phyloP scores from a whole-genome alignment of 37 sponge, comb jelly and placozoan genomes.

The Axinella damicornis region DNA sequence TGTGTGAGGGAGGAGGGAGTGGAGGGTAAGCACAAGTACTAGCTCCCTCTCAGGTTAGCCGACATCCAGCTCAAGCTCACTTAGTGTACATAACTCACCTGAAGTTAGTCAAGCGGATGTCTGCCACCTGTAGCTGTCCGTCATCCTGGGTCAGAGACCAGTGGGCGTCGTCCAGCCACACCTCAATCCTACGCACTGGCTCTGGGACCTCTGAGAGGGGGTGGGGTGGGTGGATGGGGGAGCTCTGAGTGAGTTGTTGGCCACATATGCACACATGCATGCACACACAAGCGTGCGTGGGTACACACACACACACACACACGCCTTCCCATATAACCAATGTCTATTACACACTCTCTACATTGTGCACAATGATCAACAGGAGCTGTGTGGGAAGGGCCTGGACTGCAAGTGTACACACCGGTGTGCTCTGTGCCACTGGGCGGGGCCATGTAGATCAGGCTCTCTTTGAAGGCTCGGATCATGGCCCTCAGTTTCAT shows the following conservation, averaged over 20 bases:
- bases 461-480: conserved; percentile 75
- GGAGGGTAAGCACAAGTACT: too few relatives aligned
- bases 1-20: too few relatives aligned
- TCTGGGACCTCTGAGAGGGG: conserved; percentile 23
- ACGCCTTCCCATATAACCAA: too few relatives aligned
- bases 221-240: too few relatives aligned
- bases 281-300: too few relatives aligned
- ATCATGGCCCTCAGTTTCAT: conserved; percentile 74
- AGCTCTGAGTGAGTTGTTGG: too few relatives aligned
- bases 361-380: too few relatives aligned
- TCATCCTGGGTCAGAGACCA: conserved; percentile 88
- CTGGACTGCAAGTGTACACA: background rate
- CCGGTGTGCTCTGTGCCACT: background rate
- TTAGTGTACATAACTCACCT: conserved; percentile 28
- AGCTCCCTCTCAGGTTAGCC: too few relatives aligned
- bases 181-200: conserved; percentile 80
- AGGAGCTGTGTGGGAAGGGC: background rate
- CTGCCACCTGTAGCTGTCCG: conserved; percentile 86
- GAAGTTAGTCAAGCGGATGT: conserved; percentile 79
- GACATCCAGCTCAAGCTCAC: too few relatives aligned
- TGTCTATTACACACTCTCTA: too few relatives aligned
- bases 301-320: too few relatives aligned
- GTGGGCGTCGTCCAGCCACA: conserved; percentile 89
- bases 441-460: conserved; percentile 45
- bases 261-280: too few relatives aligned